Evolutionary conservation across 2,888 invertebrate genomes (phyloP).

Genomic region (Mythimna albipuncta): DNA sequence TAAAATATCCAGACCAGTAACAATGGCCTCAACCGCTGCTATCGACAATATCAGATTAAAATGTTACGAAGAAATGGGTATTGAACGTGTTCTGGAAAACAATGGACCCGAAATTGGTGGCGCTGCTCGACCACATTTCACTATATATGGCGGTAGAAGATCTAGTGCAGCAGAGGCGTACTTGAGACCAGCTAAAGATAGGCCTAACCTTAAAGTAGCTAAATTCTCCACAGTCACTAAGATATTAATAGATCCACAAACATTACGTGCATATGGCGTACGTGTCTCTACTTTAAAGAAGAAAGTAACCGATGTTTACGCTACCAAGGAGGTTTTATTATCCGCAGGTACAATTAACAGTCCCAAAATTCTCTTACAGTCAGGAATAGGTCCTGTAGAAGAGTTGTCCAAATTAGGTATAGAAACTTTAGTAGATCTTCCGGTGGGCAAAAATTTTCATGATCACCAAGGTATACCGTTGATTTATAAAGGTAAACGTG

Average conservation of each 20-base stretch:
- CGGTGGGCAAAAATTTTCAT: slow-evolving; percentile 83
- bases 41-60: slow-evolving; percentile 71
- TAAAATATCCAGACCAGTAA: slow-evolving; percentile 69
- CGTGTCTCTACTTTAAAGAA: slow-evolving; percentile 70
- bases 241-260: slow-evolving; percentile 76
- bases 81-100: slow-evolving; percentile 71
- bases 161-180: slow-evolving; percentile 84
- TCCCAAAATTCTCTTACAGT: slow-evolving; percentile 83
- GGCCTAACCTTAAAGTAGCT: slow-evolving; percentile 77
- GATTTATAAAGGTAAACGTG: slow-evolving; percentile 74
- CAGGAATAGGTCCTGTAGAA: slow-evolving; percentile 81
- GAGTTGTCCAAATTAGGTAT: slow-evolving; percentile 75
- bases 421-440: slow-evolving; percentile 75
- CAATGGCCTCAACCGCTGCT: slow-evolving; percentile 62
- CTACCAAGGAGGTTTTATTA: slow-evolving; percentile 79
- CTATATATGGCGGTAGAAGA: slow-evolving; percentile 76
- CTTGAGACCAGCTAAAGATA: slow-evolving; percentile 71
- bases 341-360: slow-evolving; percentile 82
- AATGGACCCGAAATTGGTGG: slow-evolving; percentile 73
- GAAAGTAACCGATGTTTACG: slow-evolving; percentile 71
- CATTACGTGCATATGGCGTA: slow-evolving; percentile 75
- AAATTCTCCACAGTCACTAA: slow-evolving; percentile 78
- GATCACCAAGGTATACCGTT: slow-evolving; percentile 77
- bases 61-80: slow-evolving; percentile 75
- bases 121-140: slow-evolving; percentile 72